Evolutionary conservation across 2,888 invertebrate species (phyloP).

Genomic region (Watsonalla cultraria): DNA sequence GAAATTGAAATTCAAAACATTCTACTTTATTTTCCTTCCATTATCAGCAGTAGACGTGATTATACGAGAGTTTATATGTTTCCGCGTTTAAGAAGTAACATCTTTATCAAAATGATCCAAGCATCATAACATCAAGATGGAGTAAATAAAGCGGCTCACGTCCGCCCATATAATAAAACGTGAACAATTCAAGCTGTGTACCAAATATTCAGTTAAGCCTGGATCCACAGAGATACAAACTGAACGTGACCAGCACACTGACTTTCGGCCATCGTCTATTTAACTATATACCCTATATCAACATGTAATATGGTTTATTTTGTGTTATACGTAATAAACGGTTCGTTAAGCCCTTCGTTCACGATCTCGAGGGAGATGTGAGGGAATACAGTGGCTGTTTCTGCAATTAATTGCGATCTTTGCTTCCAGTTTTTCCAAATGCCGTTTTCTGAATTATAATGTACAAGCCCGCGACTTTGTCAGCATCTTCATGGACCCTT

Average conservation of each 20-base stretch:
- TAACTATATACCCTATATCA: slow-evolving; percentile 13
- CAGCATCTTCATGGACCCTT: no score
- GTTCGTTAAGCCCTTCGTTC: background rate
- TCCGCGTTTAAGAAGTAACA: background rate
- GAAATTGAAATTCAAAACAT: no score
- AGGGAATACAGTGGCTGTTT: background rate
- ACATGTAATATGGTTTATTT: background rate
- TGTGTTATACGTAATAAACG: background rate
- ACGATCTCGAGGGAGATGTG: background rate
- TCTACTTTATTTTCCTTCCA: no score
- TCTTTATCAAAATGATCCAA: slow-evolving; percentile 12
- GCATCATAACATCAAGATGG: slow-evolving; percentile 29
- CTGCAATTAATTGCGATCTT: background rate
- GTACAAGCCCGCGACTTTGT: no score
- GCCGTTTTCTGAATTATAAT: background rate
- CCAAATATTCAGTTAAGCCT: slow-evolving; percentile 62
- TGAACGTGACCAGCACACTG: slow-evolving; percentile 45
- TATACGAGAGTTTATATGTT: background rate
- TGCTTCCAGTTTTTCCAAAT: background rate
- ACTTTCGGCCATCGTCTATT: slow-evolving; percentile 32
- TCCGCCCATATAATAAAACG: slow-evolving; percentile 53
- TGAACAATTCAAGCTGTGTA: slow-evolving; percentile 46
- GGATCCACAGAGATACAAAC: slow-evolving; percentile 43
- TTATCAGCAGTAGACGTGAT: no score
- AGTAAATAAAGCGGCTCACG: slow-evolving; percentile 51